A percentile compares a stretch with the other conserved stretches of the same genome.
Conservation (phyloP, 1,140 invertebrate genomes). For the Hypothenemus hampei region DNA sequence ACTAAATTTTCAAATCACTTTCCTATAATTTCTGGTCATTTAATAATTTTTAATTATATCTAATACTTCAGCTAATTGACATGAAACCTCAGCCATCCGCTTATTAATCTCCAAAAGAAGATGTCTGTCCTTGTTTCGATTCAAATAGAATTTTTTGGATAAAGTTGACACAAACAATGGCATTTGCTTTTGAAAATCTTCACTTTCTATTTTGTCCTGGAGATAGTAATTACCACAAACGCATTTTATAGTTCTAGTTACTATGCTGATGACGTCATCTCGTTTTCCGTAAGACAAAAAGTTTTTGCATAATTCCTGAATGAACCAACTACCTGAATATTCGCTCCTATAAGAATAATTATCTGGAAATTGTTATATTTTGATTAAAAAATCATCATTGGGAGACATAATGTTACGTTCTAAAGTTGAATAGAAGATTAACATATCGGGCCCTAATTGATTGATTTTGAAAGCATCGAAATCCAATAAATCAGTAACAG, state of each 20-base stretch:
- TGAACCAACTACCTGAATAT: slow-evolving; percentile 37
- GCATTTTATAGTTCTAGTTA: slow-evolving; percentile 38
- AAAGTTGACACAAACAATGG: slow-evolving; percentile 37
- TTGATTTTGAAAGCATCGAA: slow-evolving; percentile 12
- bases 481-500: not conserved
- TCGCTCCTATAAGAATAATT: slow-evolving; percentile 31
- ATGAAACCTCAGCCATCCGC: too few relatives aligned
- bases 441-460: slow-evolving; percentile 30
- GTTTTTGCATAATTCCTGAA: slow-evolving; percentile 42
- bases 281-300: slow-evolving; percentile 37
- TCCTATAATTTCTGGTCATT: not conserved
- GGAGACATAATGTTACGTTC: slow-evolving; percentile 28
- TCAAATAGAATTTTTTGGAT: slow-evolving; percentile 38
- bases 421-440: slow-evolving; percentile 33
- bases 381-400: not conserved
- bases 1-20: too few relatives aligned
- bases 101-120: slow-evolving; percentile 22
- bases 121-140: slow-evolving; percentile 35
- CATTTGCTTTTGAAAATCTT: slow-evolving; percentile 31
- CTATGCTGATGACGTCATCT: slow-evolving; percentile 37
- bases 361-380: slow-evolving; percentile 21
- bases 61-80: not conserved
- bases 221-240: slow-evolving; percentile 33
- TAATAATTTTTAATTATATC: not conserved
- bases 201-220: not conserved